A percentile compares a stretch with the other conserved stretches of the same genome.
Conservation (phyloP, 2,113 vertebrate genomes). For the Salvelinus alpinus region DNA sequence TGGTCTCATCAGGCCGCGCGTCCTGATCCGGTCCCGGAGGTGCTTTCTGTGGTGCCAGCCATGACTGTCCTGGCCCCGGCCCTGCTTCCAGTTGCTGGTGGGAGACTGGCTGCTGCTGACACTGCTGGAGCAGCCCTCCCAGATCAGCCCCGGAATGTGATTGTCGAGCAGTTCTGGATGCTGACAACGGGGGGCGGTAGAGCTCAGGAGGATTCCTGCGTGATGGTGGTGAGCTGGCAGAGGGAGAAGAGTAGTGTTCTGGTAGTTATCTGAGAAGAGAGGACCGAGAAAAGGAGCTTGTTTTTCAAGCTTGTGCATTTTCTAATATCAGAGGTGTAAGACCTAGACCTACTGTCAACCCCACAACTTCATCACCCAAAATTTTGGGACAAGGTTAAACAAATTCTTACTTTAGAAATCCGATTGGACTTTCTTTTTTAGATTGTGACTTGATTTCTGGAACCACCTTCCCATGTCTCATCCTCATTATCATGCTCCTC, state of each 20-base stretch:
- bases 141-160: background rate
- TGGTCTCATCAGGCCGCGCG: slow-evolving; percentile 35
- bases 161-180: background rate
- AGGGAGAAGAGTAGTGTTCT: slow-evolving; percentile 46
- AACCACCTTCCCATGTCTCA: background rate
- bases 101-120: background rate
- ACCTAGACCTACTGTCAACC: background rate
- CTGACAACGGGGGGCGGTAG: background rate
- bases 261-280: slow-evolving; percentile 62
- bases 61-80: slow-evolving; percentile 69
- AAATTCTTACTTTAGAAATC: no score
- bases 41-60: slow-evolving; percentile 74
- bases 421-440: no score
- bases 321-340: background rate
- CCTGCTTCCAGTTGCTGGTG: background rate
- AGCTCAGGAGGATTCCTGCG: slow-evolving; percentile 4
- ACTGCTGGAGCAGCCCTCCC: slow-evolving; percentile 5
- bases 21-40: slow-evolving; percentile 56
- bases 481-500: background rate
- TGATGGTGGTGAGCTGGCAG: slow-evolving; percentile 53
- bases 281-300: background rate
- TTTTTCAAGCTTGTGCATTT: background rate
- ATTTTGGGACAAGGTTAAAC: background rate
- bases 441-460: background rate
- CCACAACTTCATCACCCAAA: background rate